These are phyloP conservation scores for Sylvilagus floridanus DNA, from an alignment of 2,797 vertebrate genomes.

Conservation along the genomic window DNA sequence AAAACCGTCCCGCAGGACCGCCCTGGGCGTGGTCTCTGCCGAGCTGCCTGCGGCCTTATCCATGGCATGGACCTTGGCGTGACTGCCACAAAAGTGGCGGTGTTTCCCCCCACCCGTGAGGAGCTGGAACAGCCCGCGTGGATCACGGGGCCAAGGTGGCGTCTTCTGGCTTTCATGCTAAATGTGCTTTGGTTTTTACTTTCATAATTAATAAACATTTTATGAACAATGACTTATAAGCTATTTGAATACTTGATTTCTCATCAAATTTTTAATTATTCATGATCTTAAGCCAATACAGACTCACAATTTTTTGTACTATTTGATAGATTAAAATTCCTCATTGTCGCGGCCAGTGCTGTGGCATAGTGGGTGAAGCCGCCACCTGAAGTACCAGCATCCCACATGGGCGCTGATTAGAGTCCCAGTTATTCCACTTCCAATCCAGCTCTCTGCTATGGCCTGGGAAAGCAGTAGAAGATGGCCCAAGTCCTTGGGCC, in stretches of 20 bases:
- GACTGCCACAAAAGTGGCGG: too few species aligned
- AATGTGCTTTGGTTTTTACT: neutral
- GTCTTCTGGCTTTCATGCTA: neutral
- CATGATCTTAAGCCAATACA: neutral
- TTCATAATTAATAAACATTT: neutral
- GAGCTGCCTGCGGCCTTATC: too few species aligned
- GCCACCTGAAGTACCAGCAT: too few species aligned
- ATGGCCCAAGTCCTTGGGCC: too few species aligned
- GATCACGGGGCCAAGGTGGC: neutral
- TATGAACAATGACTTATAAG: neutral
- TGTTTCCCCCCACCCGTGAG: too few species aligned
- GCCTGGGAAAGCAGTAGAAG: too few species aligned
- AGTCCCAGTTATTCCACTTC: too few species aligned
- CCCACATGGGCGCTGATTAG: too few species aligned
- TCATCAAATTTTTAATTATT: neutral
- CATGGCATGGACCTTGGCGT: neutral
- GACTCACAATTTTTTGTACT: neutral
- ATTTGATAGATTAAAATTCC: neutral
- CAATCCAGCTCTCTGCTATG: too few species aligned
- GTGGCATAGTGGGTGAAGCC: too few species aligned
- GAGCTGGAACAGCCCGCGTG: too few species aligned
- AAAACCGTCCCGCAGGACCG: neutral
- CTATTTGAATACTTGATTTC: neutral
- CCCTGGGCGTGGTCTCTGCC: neutral
- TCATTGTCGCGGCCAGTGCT: too few species aligned